phyloP scores from a whole-genome alignment of 35 echinoderm and acorn worm species.

The Lytechinus pictus region DNA sequence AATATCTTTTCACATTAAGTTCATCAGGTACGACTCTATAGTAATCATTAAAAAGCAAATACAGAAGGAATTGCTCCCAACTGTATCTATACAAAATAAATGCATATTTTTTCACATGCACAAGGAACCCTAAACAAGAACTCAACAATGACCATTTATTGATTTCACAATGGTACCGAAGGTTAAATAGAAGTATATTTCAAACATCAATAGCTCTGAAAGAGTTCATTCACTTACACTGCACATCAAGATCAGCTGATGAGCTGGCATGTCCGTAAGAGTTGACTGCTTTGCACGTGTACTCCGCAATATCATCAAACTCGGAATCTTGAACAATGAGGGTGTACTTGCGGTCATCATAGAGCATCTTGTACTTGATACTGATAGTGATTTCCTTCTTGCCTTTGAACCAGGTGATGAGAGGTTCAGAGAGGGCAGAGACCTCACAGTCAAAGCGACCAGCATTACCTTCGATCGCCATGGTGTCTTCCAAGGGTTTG shows the following conservation, averaged over 20 bases:
- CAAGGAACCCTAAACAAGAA: too few species aligned
- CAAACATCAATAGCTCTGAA: too few species aligned
- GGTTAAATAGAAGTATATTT: too few species aligned
- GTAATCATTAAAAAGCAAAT: too few species aligned
- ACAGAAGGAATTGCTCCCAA: too few species aligned
- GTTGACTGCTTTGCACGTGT: constrained; percentile 87
- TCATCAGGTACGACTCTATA: not conserved
- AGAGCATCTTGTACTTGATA: constrained; percentile 99
- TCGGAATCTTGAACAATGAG: constrained; percentile 88
- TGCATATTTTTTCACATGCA: too few species aligned
- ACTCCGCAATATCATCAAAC: constrained; percentile 86
- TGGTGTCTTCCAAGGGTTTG: constrained; percentile 65
- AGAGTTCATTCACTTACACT: constrained; percentile 68
- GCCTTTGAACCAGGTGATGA: constrained; percentile 85
- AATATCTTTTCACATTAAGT: not conserved
- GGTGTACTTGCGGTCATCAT: constrained; percentile 97
- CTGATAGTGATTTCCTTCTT: constrained; percentile 68
- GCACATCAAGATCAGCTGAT: constrained; percentile 75
- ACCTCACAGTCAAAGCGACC: constrained; percentile 98
- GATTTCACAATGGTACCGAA: too few species aligned
- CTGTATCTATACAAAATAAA: too few species aligned
- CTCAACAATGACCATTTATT: too few species aligned
- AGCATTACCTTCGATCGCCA: constrained; percentile 86
- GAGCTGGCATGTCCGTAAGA: constrained; percentile 90
- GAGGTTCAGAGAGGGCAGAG: constrained; percentile 84